Base-by-base conservation (phyloP, 2,797 vertebrate species). In the Catharus ustulatus region DNA sequence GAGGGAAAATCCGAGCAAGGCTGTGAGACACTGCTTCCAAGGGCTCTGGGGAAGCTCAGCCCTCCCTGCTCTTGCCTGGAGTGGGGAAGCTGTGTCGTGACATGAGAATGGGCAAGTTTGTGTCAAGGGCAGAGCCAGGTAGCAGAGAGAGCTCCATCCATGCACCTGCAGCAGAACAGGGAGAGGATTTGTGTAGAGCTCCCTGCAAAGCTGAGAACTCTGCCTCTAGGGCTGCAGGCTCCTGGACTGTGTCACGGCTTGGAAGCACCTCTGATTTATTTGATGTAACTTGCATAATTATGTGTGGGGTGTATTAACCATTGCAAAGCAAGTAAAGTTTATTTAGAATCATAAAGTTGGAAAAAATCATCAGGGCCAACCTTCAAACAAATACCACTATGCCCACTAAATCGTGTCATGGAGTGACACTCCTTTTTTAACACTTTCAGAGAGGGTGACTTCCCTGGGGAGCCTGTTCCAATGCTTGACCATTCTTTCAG, bases 191-290 rank as follows among this genome's bases (percentile, higher is more conserved):
- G 14, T 46, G 34, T 14, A 90, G 81, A 93, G 45, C 61, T 81
- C 62, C 43, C 38, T 59, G 68, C 24, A 43, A 6, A 71, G 68
- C 48, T 38, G 83, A 32, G 51, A 87, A 69, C 0, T 1, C 49
- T 63, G 46, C 76, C 51, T 80, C n/a, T 43, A 12, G 73, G 21
- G 58, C 55, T 73, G 0, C 2, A 22, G 67, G 2, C 62, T 73
- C 80, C 58, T 91, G 75, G 72, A 64, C 81, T 94, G 55, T 86
- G 61, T 71, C 52, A 43, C 12, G 57, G 63, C 38, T 90, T 61
- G 69, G 64, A 80, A 89, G 19, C n/a, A 38, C 13, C 48, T 90
- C 68, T 46, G 71, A 30, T 81, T 64, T 77, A 29, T 87, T 89
- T 84, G 29, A 38, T 89, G 73, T 55, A 72, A 55, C 46, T 45